Percentiles rank a stretch among this genome's conserved stretches.
Conservation (phyloP, 2,797 vertebrate species). For the Numenius phaeopus region DNA sequence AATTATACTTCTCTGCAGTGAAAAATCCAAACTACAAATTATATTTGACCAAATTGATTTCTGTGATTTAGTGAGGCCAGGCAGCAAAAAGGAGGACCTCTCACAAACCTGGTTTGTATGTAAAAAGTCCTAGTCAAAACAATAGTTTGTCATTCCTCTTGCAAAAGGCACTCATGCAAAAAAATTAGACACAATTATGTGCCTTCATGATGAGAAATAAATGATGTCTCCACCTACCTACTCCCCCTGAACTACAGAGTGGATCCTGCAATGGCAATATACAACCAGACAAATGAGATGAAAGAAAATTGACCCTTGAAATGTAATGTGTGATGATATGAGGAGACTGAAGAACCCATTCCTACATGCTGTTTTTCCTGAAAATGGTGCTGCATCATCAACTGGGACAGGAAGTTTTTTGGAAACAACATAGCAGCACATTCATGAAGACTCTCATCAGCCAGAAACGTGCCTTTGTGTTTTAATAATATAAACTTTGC, state of each 20-base stretch:
- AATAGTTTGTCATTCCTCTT: background rate
- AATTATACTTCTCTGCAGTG: background rate
- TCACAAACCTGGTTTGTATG: background rate
- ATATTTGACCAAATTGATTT: background rate
- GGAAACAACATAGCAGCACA: background rate
- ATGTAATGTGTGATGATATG: background rate
- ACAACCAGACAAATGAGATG: background rate
- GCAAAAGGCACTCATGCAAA: background rate
- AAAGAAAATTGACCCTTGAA: background rate
- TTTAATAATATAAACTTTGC: background rate
- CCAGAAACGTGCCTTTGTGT: background rate
- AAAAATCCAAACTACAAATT: conserved; percentile 12
- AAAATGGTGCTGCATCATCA: background rate
- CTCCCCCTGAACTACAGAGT: background rate
- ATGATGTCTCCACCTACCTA: background rate
- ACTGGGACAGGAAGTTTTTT: background rate
- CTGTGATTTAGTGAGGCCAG: background rate
- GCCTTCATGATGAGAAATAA: background rate
- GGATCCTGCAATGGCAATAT: background rate
- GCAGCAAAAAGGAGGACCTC: background rate
- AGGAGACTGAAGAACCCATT: background rate
- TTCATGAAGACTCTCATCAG: background rate
- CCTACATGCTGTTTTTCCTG: background rate
- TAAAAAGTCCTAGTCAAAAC: background rate
- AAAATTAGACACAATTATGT: background rate